phyloP scores from a whole-genome alignment of 2,888 invertebrate species.

The Cacoxenus indagator region DNA sequence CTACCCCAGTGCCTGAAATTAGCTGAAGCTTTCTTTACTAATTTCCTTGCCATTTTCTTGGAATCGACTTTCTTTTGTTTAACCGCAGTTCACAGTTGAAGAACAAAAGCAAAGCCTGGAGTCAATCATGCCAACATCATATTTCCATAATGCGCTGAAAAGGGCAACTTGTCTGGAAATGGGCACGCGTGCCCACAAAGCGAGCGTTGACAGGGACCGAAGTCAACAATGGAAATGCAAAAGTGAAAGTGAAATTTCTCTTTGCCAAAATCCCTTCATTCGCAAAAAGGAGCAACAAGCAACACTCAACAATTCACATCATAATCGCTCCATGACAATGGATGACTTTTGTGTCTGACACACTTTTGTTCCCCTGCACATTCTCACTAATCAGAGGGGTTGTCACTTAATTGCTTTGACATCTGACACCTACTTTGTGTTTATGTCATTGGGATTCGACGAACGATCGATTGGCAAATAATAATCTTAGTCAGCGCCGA shows the following conservation, averaged over 20 bases:
- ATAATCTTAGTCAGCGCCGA: not conserved
- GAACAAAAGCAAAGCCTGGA: not conserved
- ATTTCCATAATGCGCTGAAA: not conserved
- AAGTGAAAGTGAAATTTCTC: conserved; percentile 15
- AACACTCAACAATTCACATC: not conserved
- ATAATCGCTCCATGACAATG: conserved; percentile 7
- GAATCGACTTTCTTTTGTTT: conserved; percentile 4
- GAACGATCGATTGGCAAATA: conserved; percentile 16
- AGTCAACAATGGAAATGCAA: not conserved
- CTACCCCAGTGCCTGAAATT: too few relatives aligned
- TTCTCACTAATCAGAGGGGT: conserved; percentile 12
- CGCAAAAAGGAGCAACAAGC: conserved; percentile 13
- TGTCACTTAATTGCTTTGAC: conserved; percentile 60
- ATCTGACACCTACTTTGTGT: conserved; percentile 48
- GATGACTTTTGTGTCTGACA: conserved; percentile 6
- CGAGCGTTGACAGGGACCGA: not conserved
- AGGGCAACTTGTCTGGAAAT: not conserved
- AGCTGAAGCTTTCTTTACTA: too few relatives aligned
- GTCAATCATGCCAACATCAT: not conserved
- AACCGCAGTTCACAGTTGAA: not conserved
- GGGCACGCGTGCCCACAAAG: not conserved
- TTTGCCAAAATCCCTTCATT: conserved; percentile 7
- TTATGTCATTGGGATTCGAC: not conserved
- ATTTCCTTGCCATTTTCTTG: too few relatives aligned
- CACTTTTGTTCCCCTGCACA: not conserved